Base-by-base conservation (phyloP, 2,113 vertebrate genomes). In the Phyllostomus hastatus region DNA sequence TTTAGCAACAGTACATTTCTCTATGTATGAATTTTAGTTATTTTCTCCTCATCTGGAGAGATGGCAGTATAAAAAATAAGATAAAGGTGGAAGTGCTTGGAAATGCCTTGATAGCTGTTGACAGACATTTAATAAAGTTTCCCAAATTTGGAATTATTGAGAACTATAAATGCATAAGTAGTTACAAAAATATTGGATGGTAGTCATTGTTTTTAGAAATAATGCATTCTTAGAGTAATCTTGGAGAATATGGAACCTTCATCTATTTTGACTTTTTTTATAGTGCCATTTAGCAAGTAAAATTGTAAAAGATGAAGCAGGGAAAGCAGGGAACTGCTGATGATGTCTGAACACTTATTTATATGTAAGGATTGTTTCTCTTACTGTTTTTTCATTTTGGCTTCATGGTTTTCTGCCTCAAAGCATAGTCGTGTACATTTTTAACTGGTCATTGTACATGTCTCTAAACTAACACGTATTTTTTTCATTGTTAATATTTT, bases 401-500 rank as follows among this genome's bases (percentile, higher is more conserved):
- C 10, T 76, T 67, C 12, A 2, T 66, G 70, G 31, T 94, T 79
- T 94, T 89, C 12, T 91, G 48, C 43, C 33, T 81, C 76, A 72
- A 82, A 90, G 43, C 46, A 85, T 22, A 12, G n/a, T 70, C 4
- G 2, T 69, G 46, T 94, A 87, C 31, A 24, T 93, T 84, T 80
- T 80, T 92, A 41, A 46, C 72, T 90, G 46, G 20, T 85, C 76
- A 52, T 89, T 93, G 26, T 88, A 33, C 22, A 15, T 88, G 33
- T 91, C 4, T 94, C 16, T 72, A 64, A 82, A 80, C 16, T 87
- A 57, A 72, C 31, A 48, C 87, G 28, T 1, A 41, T 1, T 35
- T 52, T 81, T 26, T 46, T 67, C 7, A 67, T 73, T 67, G 24
- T 70, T 66, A 54, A 97, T 95, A 97, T 35, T 97, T 90, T 93